Percentiles rank a stretch among this genome's conserved stretches.
Conservation (phyloP, 2,113 vertebrate genomes). For the Emydura subglobosa region DNA sequence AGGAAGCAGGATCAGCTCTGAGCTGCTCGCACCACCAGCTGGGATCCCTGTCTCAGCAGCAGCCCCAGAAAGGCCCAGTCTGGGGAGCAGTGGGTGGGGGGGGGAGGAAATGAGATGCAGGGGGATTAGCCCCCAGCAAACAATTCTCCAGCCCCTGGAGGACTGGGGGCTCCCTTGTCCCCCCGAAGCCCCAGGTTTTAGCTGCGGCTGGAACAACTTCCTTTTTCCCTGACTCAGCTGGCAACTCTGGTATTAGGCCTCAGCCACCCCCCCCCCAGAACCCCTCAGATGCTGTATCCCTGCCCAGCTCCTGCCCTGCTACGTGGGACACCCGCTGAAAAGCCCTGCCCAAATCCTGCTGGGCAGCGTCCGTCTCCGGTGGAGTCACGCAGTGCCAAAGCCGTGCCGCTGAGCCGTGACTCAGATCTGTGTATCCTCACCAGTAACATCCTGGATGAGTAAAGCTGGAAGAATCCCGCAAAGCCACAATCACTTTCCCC, state of each 20-base stretch:
- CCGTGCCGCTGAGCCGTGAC: not conserved
- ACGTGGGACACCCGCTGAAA: not conserved
- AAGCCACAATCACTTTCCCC: not conserved
- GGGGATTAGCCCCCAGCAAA: not conserved
- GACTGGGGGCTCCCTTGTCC: not conserved
- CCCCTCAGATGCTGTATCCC: no score
- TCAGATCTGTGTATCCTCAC: constrained; percentile 30
- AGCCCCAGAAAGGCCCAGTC: constrained; percentile 1
- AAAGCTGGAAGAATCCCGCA: not conserved
- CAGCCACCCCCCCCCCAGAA: not conserved
- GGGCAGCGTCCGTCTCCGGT: not conserved
- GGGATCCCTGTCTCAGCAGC: not conserved
- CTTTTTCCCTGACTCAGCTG: not conserved
- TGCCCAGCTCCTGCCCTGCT: not conserved
- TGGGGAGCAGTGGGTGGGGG: not conserved
- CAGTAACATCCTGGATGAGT: constrained; percentile 3
- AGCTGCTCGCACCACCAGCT: no score
- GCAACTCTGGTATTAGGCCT: not conserved
- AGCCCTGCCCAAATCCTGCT: not conserved
- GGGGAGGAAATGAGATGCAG: no score
- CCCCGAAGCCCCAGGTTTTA: not conserved
- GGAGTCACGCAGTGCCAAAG: not conserved
- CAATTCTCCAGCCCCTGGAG: not conserved
- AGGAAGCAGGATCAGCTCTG: not conserved
- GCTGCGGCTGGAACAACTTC: not conserved